Base-by-base conservation (phyloP, 2,888 invertebrate species). In the Pollenia amentaria region DNA sequence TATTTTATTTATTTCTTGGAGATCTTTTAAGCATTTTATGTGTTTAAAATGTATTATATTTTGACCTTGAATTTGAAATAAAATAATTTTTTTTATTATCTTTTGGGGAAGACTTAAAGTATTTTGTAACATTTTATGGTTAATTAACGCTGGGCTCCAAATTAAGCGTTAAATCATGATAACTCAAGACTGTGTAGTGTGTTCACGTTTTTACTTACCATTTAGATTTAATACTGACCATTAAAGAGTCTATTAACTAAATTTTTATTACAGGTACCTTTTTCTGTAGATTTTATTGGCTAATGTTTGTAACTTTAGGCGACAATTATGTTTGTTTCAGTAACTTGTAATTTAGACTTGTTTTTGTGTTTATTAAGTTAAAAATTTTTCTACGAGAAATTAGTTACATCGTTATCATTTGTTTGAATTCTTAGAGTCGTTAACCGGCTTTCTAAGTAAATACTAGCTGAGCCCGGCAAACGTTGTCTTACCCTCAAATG, bases 11-110 rank as follows among this genome's bases (percentile, higher is more conserved):
- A 10, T 53, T 53, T 53, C 16, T 16, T 53, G 18, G 18, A 16
- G 6, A 53, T 29, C 29, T 29, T 0, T 6, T 29, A 29, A 0
- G 29, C 0, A 29, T 29, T 29, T 29, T 29, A 29, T 29, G 4
- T 29, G 29, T 29, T 3, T 0, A 29, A 29, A 29, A 29, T n/a
- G n/a, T n/a, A 65, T 29, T 29, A 46, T 40, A 67, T 69, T 46
- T 60, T 40, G 53, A 40, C 55, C 60, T 69, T 69, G 57, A 78
- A 14, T 38, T 10, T 72, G 12, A 53, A 44, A 72, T 7, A 3
- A 70, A 70, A 18, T 6, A 42, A 12, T 44, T 21, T 64, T 42
- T 42, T 11, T 42, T 14, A 12, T 4, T 11, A 4, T 42, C 18
- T 64, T 44, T 46, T 12, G 16, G 40, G 16, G 40, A 38, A 62